A percentile compares a stretch with the other conserved stretches of the same genome.
These are phyloP conservation scores for Centropus bengalensis DNA, from an alignment of 2,113 vertebrate genomes.

Conservation along the genomic window DNA sequence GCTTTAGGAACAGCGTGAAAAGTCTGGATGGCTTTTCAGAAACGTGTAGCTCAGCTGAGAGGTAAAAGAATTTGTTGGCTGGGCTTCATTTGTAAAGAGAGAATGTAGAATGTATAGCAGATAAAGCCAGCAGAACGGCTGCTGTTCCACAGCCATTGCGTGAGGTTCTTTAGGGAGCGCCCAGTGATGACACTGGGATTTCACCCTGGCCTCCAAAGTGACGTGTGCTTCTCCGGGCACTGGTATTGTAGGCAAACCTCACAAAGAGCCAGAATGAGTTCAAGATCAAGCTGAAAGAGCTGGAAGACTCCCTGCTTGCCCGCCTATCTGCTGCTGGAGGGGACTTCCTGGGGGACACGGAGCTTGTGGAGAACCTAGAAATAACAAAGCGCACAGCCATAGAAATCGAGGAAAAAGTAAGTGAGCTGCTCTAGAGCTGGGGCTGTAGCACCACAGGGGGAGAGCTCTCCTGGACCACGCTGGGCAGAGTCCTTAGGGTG, in stretches of 20 bases:
- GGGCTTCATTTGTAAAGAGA: not conserved
- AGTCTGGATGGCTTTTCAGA: not conserved
- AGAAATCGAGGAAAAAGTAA: conserved; percentile 78
- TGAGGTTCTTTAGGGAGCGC: rapidly evolving
- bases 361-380: conserved; percentile 80
- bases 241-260: conserved; percentile 70
- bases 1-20: rapidly evolving
- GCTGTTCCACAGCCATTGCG: not conserved
- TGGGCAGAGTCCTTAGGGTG: not conserved
- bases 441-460: rapidly evolving
- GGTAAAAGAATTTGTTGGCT: rapidly evolving
- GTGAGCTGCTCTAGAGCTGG: rapidly evolving
- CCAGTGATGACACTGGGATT: not conserved
- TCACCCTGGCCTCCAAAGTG: rapidly evolving
- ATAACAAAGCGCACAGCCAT: conserved; percentile 76
- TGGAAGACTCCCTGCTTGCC: conserved; percentile 79
- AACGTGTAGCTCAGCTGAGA: not conserved
- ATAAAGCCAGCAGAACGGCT: not conserved
- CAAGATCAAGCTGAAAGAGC: conserved; percentile 79
- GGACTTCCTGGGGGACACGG: conserved; percentile 75
- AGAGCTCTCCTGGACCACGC: rapidly evolving
- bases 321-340: conserved; percentile 71
- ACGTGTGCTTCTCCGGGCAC: rapidly evolving
- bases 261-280: conserved; percentile 81
- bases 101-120: too few species aligned